Evolutionary conservation across 2,113 vertebrate genomes (phyloP), one percentile per base, ranked within the genome.

Genomic region (Lanius collurio): DNA sequence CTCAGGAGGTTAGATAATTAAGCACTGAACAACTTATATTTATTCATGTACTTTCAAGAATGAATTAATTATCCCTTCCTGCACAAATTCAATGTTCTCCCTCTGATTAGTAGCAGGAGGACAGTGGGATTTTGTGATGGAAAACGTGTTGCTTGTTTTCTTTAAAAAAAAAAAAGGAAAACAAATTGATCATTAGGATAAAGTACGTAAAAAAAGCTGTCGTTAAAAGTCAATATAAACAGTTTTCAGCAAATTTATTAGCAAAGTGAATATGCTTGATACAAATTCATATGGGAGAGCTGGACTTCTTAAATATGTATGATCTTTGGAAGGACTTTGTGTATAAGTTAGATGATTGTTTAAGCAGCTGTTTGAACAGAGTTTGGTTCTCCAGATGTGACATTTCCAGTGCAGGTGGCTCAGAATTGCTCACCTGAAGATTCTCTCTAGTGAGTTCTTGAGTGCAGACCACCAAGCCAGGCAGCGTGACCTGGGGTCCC

Each of bases 1-100:
- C 97, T 97, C 94, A 24, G 82, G 95, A 97, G 97, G 96, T 89
- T 83, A 70, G 71, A 91, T 97, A 95, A 97, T 97, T 97, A 97
- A 96, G 91, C 85, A 93, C 81, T 81, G 96, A 96, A 90, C 83
- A 83, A 92, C 94, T 92, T 97, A 70, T 94, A 96, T 96, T 97
- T 96, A 97, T 97, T 95, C 87, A 93, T 93, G 94, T 83, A 80
- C 79, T 94, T 90, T 69, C 56, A 79, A 76, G 83, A 90, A 59
- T 74, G 13, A 60, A 39, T 75, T 85, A 82, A 93, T 93, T 95
- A 94, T 95, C 77, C 52, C 16, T 71, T 95, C 44, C 50, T 84
- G 53, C 62, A 63, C 37, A 79, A 14, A 37, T 64, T 83, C 24
- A 77, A 21, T 50, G 35, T 71, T 57, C 65, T 87, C 64, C 26